These are phyloP conservation scores for Neosilurus mollespiculum DNA, from an alignment of 2,797 vertebrate species.

Conservation along the genomic window DNA sequence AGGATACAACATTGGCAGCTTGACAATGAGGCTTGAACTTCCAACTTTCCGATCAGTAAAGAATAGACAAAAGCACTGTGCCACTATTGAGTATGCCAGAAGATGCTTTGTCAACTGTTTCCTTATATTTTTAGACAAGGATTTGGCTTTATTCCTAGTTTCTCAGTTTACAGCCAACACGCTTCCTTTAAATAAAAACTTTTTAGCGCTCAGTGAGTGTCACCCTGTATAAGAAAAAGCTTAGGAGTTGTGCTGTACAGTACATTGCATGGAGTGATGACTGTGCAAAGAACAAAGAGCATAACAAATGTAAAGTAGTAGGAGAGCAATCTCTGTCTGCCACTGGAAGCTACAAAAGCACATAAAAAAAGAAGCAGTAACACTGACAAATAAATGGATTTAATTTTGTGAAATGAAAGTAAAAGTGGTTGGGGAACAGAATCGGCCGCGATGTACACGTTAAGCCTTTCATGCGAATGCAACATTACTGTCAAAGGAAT, in stretches of 20 bases:
- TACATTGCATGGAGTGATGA: background rate
- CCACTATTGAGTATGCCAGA: background rate
- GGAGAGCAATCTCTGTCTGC: background rate
- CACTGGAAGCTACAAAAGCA: background rate
- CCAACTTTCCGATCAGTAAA: background rate
- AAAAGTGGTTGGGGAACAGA: background rate
- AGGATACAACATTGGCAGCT: background rate
- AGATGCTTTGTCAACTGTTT: background rate
- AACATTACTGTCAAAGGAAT: background rate
- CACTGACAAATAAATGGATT: background rate
- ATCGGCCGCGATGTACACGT: background rate
- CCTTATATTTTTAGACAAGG: background rate
- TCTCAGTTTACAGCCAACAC: background rate
- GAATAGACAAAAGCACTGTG: background rate
- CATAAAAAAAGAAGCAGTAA: background rate
- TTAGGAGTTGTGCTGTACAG: background rate
- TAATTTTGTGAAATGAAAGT: background rate
- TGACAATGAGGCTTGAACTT: background rate
- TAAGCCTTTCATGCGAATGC: background rate
- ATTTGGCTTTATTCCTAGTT: background rate
- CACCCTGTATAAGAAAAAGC: background rate
- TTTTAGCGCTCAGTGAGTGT: background rate
- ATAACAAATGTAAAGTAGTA: slow-evolving; percentile 8
- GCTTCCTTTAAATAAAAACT: background rate
- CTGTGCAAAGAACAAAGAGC: slow-evolving; percentile 17